Evolutionary conservation across 1,140 invertebrate genomes (phyloP).

Genomic region (Spodoptera litura): DNA sequence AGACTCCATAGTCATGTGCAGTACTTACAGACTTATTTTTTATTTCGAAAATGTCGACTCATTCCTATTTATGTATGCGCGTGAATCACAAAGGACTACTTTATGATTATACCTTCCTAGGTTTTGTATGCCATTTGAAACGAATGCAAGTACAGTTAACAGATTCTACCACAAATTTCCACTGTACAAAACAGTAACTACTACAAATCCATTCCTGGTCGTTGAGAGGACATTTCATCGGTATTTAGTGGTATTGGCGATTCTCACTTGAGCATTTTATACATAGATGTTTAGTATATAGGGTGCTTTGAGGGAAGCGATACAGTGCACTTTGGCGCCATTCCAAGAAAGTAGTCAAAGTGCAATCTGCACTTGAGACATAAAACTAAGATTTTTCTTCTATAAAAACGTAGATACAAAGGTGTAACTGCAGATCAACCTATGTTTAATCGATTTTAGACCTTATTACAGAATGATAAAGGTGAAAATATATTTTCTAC

Average conservation of each 20-base stretch:
- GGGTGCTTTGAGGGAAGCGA: not conserved
- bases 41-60: not conserved
- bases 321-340: constrained; percentile 4
- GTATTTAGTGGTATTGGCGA: not conserved
- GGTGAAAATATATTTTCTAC: no score
- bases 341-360: constrained; percentile 9
- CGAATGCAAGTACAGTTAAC: not conserved
- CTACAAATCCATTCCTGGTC: not conserved
- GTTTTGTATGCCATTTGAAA: not conserved
- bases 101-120: no score
- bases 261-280: not conserved
- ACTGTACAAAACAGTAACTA: no score
- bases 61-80: not conserved
- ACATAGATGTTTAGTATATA: not conserved
- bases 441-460: no score
- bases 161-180: no score
- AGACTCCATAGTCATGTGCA: no score
- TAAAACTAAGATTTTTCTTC: not conserved
- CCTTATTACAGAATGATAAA: no score
- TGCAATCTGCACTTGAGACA: not conserved
- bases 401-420: no score
- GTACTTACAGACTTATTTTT: no score
- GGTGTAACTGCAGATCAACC: no score
- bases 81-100: no score
- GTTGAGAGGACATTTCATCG: not conserved